A percentile compares a stretch with the other conserved stretches of the same genome.
phyloP scores from a whole-genome alignment of 1,140 invertebrate genomes.

The Penaeus japonicus region DNA sequence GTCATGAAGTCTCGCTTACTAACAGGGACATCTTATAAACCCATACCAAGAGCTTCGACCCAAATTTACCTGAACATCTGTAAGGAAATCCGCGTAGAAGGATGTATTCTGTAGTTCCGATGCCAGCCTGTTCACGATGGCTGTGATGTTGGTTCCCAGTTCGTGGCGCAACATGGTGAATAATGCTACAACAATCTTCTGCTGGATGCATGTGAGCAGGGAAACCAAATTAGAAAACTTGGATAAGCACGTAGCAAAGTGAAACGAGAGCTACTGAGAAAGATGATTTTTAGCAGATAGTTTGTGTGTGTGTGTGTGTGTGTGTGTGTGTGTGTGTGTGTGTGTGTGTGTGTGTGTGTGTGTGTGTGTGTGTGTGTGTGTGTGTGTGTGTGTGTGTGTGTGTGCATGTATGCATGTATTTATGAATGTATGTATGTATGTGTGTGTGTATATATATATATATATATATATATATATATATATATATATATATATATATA shows the following conservation, averaged over 20 bases:
- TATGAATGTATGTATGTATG: neutral
- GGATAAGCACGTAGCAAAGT: neutral
- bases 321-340: too few species aligned
- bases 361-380: too few species aligned
- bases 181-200: neutral
- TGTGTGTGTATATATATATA: neutral
- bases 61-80: conserved; percentile 51
- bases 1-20: too few species aligned
- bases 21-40: too few species aligned
- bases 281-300: too few species aligned
- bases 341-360: too few species aligned
- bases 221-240: neutral
- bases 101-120: conserved; percentile 52
- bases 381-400: too few species aligned
- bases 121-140: conserved; percentile 53
- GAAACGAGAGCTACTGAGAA: neutral
- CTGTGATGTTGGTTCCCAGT: conserved; percentile 56
- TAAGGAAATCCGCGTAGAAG: conserved; percentile 50
- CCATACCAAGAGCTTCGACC: too few species aligned
- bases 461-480: conserved; percentile 4
- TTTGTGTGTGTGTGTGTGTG: too few species aligned
- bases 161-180: conserved; percentile 29
- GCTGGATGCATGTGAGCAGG: neutral
- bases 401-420: neutral
- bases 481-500: neutral